Conservation (phyloP, 2,113 vertebrate genomes). For the Bubalus kerabau region DNA sequence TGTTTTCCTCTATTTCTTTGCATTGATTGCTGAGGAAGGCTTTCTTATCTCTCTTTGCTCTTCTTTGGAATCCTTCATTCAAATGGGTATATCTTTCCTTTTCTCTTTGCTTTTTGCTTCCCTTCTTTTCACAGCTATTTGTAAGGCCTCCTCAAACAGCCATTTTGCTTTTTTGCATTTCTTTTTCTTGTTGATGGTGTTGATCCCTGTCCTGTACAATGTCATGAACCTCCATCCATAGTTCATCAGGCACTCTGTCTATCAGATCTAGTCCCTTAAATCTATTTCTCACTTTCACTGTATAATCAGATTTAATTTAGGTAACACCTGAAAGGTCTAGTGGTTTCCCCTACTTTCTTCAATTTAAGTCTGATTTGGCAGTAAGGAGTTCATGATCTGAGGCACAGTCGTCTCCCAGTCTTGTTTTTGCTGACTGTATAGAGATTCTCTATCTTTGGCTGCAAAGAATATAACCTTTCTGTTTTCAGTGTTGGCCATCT, state of each 20-base stretch:
- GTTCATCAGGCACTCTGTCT: not conserved
- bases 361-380: not conserved
- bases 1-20: not conserved
- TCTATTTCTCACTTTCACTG: not conserved
- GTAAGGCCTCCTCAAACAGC: not conserved
- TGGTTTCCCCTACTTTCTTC: not conserved
- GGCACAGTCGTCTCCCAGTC: not conserved
- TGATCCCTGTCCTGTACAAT: not conserved
- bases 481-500: not conserved
- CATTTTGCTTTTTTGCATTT: not conserved
- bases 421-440: not conserved
- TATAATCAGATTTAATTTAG: not conserved
- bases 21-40: not conserved
- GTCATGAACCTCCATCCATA: not conserved
- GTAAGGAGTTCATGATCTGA: not conserved
- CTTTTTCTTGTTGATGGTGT: not conserved
- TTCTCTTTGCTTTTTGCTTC: not conserved
- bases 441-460: not conserved
- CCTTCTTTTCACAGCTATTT: not conserved
- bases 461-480: not conserved
- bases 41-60: not conserved
- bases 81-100: not conserved
- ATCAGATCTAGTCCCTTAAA: not conserved
- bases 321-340: not conserved
- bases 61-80: not conserved